Evolutionary conservation across 1,140 invertebrate genomes (phyloP), one percentile per base, ranked within the genome.

Genomic region (Ephestia elutella): DNA sequence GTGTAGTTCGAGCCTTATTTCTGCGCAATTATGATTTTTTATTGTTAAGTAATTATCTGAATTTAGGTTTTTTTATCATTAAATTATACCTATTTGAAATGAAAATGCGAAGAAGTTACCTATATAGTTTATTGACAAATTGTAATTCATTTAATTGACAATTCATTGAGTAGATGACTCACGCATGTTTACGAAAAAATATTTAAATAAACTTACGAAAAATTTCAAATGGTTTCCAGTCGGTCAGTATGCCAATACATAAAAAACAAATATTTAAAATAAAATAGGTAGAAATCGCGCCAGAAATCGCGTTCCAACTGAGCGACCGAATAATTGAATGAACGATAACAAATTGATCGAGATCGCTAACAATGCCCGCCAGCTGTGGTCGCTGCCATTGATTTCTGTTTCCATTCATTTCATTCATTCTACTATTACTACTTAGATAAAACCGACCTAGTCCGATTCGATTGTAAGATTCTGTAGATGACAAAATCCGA

Each of bases 281-380:
- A 32, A 32, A 32, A 10, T 38, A 35, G 49, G 61, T 35, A 56
- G 59, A 60, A 67, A 63, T 65, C 55, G 71, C 59, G 57, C 69
- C 13, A 64, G 62, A 67, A 73, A 69, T 68, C 66, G 69, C 57
- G 62, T 61, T 59, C 51, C 57, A 60, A 69, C 64, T 61, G 56
- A 69, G 62, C 63, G 38, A 15, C 15, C 38, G 15, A 44, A 44
- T 44, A 44, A 44, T 44, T 15, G 38, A 44, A 44, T 44, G 38
- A 73, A 74, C 69, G 73, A 76, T 71, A 68, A 69, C 63, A 70
- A 66, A 77, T 72, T 66, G 71, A 71, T 77, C 64, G 66, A 71
- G 71, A 71, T 71, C 67, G 49, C 60, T 62, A 64, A 62, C 57
- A 70, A 64, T 63, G 61, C 62, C 64, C 32, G 53, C 57, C 57